phyloP scores from a whole-genome alignment of 2,888 invertebrate genomes.

The Chelonus formosanus region DNA sequence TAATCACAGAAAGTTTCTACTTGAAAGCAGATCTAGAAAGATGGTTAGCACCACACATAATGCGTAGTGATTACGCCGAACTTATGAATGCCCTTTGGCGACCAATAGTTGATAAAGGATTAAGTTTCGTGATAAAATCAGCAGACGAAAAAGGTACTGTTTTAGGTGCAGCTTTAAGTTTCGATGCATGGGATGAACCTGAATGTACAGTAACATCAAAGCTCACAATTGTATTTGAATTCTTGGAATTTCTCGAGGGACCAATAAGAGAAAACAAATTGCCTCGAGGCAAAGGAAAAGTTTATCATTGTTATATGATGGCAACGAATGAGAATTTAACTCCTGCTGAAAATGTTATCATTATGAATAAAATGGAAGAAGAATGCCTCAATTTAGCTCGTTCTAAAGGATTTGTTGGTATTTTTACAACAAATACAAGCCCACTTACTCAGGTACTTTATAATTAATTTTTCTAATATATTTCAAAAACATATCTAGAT shows the following conservation, averaged over 20 bases:
- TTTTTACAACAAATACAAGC: conserved; percentile 88
- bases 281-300: conserved; percentile 73
- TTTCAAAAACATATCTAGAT: too few species aligned
- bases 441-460: conserved; percentile 81
- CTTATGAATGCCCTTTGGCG: conserved; percentile 77
- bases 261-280: conserved; percentile 74
- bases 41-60: conserved; percentile 77
- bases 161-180: conserved; percentile 80
- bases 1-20: conserved; percentile 86
- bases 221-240: conserved; percentile 77
- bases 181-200: conserved; percentile 84
- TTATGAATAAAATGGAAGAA: conserved; percentile 82
- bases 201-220: conserved; percentile 76
- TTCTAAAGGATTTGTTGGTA: conserved; percentile 74
- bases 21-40: conserved; percentile 86
- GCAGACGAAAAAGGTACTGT: conserved; percentile 67
- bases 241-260: conserved; percentile 80
- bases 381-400: conserved; percentile 76
- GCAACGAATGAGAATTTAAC: conserved; percentile 75
- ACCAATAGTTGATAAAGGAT: conserved; percentile 73
- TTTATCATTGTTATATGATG: conserved; percentile 90
- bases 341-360: conserved; percentile 79
- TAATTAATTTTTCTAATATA: not conserved
- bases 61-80: conserved; percentile 74
- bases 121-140: conserved; percentile 76